Conservation (phyloP, 2,888 invertebrate genomes). For the Sarcophaga rosellei region DNA sequence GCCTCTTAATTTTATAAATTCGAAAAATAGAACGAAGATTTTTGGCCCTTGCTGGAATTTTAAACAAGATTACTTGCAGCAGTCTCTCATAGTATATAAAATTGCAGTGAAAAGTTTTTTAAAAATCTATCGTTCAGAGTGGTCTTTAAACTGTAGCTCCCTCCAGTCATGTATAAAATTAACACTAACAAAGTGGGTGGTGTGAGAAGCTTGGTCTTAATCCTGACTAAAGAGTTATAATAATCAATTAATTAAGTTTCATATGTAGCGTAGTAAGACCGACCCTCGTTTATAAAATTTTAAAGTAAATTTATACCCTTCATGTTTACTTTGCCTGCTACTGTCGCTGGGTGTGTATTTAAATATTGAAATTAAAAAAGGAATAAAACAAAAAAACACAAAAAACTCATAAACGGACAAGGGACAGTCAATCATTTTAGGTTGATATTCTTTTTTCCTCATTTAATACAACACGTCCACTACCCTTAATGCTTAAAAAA, state of each 20-base stretch:
- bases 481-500: constrained; percentile 14
- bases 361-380: constrained; percentile 38
- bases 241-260: neutral
- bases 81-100: too few species aligned
- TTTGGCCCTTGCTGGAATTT: too few species aligned
- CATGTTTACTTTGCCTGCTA: constrained; percentile 44
- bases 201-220: too few species aligned
- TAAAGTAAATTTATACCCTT: constrained; percentile 42
- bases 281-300: constrained; percentile 39
- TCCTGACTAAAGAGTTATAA: too few species aligned
- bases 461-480: neutral
- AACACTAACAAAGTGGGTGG: too few species aligned
- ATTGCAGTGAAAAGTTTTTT: too few species aligned
- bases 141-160: too few species aligned
- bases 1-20: too few species aligned
- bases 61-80: too few species aligned
- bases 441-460: constrained; percentile 2
- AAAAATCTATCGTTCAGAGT: too few species aligned
- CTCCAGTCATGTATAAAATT: too few species aligned
- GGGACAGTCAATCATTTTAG: constrained; percentile 59
- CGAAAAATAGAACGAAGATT: too few species aligned
- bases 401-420: constrained; percentile 38
- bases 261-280: neutral
- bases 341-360: constrained; percentile 29
- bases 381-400: constrained; percentile 13